Base-by-base conservation (phyloP, 1,140 invertebrate species). In the Phenacoccus solenopsis region DNA sequence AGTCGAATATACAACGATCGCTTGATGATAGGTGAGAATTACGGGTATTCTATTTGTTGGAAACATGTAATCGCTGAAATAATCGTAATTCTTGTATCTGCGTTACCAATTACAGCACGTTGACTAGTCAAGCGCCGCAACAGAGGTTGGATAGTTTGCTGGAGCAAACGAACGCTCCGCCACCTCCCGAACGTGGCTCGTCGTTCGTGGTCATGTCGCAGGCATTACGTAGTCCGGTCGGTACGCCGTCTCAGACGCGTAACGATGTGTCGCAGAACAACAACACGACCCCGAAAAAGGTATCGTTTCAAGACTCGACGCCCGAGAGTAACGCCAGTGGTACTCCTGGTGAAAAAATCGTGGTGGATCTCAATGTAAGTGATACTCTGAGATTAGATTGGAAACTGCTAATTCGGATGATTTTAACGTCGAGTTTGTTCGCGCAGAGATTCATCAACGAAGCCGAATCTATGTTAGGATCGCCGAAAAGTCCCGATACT, bases 331-430 rank as follows among this genome's bases (percentile, higher is more conserved):
- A 78, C 69, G 77, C 71, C 77, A 80, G 70, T 76, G 80, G 73
- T 74, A 78, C 75, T 78, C 78, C 74, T 25, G 72, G 71, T 67
- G 86, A 88, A 70, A 84, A 82, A 49, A 84, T 87, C 56, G 80
- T 87, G 75, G 89, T 91, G 80, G 90, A 92, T 82, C 87, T 88
- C 56, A 90, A 91, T 78, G 90, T 92, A 82, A 86, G 87, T 82
- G 35, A 16, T 49, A n/a, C n/a, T n/a, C n/a, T n/a, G n/a, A n/a
- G n/a, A n/a, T n/a, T n/a, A n/a, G n/a, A n/a, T n/a, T n/a, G n/a
- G n/a, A n/a, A n/a, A n/a, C n/a, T n/a, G n/a, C n/a, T n/a, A n/a
- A n/a, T n/a, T n/a, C n/a, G n/a, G n/a, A n/a, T n/a, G n/a, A n/a
- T n/a, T n/a, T n/a, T n/a, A n/a, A n/a, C n/a, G n/a, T n/a, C n/a